Percentiles rank a stretch among this genome's conserved stretches.
Conservation (phyloP, 1,140 invertebrate genomes). For the Halesus radiatus region DNA sequence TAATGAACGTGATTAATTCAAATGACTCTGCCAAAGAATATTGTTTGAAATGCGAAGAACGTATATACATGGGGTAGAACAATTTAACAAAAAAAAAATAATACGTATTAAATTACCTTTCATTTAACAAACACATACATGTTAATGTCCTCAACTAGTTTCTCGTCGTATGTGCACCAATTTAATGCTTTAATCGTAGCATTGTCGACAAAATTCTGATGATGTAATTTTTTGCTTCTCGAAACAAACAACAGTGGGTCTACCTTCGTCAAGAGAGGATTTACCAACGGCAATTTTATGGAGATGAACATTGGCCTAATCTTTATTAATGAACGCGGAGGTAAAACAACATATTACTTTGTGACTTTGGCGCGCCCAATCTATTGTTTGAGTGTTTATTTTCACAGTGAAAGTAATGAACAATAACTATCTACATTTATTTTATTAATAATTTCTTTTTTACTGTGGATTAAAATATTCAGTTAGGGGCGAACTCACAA, state of each 20-base stretch:
- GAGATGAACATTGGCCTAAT: conserved; percentile 14
- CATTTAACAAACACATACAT: too few species aligned
- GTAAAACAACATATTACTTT: background rate
- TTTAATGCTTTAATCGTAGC: background rate
- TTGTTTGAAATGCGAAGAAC: too few species aligned
- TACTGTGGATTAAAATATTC: background rate
- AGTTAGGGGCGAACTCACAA: too few species aligned
- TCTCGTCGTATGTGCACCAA: too few species aligned
- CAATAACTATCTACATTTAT: background rate
- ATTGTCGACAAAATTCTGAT: background rate
- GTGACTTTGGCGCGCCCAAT: background rate
- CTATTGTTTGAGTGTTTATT: background rate
- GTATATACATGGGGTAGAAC: too few species aligned
- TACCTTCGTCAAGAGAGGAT: conserved; percentile 19
- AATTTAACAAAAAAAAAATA: too few species aligned
- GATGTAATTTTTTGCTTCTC: conserved; percentile 15
- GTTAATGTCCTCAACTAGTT: too few species aligned
- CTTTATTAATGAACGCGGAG: conserved; percentile 28
- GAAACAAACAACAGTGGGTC: background rate
- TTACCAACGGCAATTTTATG: conserved; percentile 27
- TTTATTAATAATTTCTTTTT: background rate
- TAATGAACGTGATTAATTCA: too few species aligned
- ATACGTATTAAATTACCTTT: too few species aligned
- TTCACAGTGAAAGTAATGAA: background rate
- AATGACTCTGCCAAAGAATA: too few species aligned